These are phyloP conservation scores for Anser cygnoides DNA, from an alignment of 2,113 vertebrate genomes.

Conservation along the genomic window DNA sequence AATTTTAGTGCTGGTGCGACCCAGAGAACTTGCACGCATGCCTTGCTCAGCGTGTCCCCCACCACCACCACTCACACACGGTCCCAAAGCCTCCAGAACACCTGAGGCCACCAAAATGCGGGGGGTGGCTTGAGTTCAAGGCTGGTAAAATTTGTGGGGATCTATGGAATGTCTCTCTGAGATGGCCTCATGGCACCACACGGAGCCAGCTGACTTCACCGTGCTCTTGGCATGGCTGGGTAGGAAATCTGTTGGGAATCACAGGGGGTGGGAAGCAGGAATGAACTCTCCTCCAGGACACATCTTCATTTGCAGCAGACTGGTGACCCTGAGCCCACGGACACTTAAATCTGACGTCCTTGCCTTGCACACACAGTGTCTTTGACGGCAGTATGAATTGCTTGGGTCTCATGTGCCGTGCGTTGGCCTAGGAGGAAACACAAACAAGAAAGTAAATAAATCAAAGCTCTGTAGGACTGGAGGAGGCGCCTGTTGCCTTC, in stretches of 20 bases:
- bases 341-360: background rate
- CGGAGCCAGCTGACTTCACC: background rate
- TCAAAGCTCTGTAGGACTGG: background rate
- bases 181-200: background rate
- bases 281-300: background rate
- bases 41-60: background rate
- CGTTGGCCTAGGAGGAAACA: background rate
- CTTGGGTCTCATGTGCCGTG: background rate
- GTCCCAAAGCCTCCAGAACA: background rate
- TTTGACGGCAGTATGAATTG: background rate
- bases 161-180: background rate
- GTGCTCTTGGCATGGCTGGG: background rate
- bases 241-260: background rate
- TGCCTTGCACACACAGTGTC: background rate
- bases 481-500: background rate
- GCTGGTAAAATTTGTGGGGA: background rate
- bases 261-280: background rate
- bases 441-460: conserved; percentile 39
- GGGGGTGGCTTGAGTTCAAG: background rate
- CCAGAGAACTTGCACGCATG: background rate
- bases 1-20: background rate
- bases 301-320: background rate
- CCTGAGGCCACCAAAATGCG: background rate
- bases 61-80: accelerated
- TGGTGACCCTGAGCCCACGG: background rate